Base-by-base conservation (phyloP, 2,888 invertebrate genomes). In the Incurvaria masculella region DNA sequence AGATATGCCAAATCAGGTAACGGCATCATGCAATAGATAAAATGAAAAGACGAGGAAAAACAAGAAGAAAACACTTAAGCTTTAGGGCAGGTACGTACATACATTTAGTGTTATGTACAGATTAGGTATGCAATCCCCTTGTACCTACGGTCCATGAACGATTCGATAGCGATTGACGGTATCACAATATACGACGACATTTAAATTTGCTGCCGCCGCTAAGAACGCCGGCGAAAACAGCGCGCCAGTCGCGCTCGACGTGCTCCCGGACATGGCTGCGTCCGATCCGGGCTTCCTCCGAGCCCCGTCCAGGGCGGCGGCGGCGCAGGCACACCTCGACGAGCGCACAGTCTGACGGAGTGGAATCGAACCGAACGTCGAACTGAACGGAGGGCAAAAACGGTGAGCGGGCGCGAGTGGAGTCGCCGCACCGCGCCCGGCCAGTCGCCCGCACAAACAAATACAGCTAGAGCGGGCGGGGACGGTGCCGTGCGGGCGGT, bases 101-200 rank as follows among this genome's bases (percentile, higher is more conserved):
- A 38, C 43, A 47, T 43, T 23, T 16, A 26, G 41, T 46, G 40
- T 27, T 26, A 46, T 46, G 41, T 46, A n/a, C n/a, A 27, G 27
- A 46, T 39, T 16, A 39, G 11, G 20, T 18, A 42, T n/a, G 5
- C 20, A 42, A 20, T 14, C 20, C 33, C 11, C 33, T 3, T 33
- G 14, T 33, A 33, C 33, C 33, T 33, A 33, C 50, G 47, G 43
- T 57, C 56, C 57, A 51, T 50, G 45, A 55, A 48, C 51, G 44
- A 45, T 49, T 51, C 46, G 55, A 38, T 42, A 42, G 21, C 49
- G 51, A 51, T 52, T 53, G 49, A 50, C 46, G 51, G 42, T 14
- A 33, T 14, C 33, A n/a, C 33, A n/a, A 33, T n/a, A n/a, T 51
- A 47, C 51, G 55, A 52, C 53, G 53, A 49, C 53, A 54, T 52